Conservation (phyloP, 2,113 vertebrate species). For the Cyanoderma ruficeps region DNA sequence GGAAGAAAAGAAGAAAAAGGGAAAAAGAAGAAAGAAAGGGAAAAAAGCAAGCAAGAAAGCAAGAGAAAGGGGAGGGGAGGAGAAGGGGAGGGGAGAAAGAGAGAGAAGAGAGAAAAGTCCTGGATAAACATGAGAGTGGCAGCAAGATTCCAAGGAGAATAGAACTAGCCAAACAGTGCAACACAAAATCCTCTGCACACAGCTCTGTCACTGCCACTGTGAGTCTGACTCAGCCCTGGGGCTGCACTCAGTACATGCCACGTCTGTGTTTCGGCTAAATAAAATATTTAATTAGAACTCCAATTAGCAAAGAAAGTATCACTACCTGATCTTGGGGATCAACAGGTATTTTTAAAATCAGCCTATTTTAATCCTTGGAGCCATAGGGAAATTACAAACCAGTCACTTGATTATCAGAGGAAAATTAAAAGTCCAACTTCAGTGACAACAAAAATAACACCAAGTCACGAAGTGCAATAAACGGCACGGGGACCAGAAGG, state of each 20-base stretch:
- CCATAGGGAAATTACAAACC: conserved; percentile 1
- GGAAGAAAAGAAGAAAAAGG: too few species aligned
- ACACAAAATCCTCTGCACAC: neutral
- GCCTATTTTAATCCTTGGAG: neutral
- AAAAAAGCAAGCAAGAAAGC: too few species aligned
- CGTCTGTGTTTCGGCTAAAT: neutral
- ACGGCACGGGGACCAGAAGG: neutral
- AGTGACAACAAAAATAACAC: conserved; percentile 20
- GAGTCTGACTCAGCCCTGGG: neutral
- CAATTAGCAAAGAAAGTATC: neutral
- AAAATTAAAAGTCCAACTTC: conserved; percentile 45
- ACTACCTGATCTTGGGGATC: neutral
- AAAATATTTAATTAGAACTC: neutral
- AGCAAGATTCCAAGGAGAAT: neutral
- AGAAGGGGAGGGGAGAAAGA: too few species aligned
- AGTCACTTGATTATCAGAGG: neutral
- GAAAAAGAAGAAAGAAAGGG: too few species aligned
- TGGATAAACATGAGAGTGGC: neutral
- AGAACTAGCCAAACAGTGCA: neutral
- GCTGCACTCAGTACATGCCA: fast-evolving
- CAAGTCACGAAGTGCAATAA: conserved; percentile 29
- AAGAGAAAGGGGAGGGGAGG: too few species aligned
- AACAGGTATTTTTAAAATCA: neutral
- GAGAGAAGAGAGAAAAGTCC: neutral
- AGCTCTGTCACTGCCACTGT: neutral